A percentile compares a stretch with the other conserved stretches of the same genome.
Evolutionary conservation across 2,113 vertebrate species (phyloP).

Genomic region (Hemiprocne comata): DNA sequence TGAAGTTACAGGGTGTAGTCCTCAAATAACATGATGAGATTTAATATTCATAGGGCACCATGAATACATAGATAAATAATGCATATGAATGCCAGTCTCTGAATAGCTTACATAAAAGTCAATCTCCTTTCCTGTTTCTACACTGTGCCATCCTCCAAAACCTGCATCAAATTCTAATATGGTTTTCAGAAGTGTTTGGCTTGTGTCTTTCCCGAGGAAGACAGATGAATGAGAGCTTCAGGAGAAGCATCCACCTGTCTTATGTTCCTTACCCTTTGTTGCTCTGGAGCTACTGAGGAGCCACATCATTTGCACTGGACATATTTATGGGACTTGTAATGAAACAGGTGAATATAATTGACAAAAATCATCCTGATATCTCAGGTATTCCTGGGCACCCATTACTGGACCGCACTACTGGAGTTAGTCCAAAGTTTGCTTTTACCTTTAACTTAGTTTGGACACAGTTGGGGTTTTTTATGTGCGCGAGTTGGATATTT

Average conservation of each 20-base stretch:
- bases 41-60: neutral
- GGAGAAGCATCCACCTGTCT: neutral
- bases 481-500: neutral
- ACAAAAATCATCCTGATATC: neutral
- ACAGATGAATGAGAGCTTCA: neutral
- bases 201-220: neutral
- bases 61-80: neutral
- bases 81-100: neutral
- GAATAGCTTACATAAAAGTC: neutral
- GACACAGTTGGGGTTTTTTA: neutral
- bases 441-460: neutral
- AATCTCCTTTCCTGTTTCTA: neutral
- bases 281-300: neutral
- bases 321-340: neutral
- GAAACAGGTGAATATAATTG: neutral
- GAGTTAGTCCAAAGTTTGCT: neutral
- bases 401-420: neutral
- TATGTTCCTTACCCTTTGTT: neutral
- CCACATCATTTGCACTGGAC: neutral
- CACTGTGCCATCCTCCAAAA: neutral
- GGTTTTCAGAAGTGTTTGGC: neutral
- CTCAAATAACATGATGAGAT: neutral
- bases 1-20: constrained; percentile 24
- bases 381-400: neutral
- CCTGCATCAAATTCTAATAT: neutral